Evolutionary conservation across 1,140 invertebrate species (phyloP).

Genomic region (Harlomillsia oculata): DNA sequence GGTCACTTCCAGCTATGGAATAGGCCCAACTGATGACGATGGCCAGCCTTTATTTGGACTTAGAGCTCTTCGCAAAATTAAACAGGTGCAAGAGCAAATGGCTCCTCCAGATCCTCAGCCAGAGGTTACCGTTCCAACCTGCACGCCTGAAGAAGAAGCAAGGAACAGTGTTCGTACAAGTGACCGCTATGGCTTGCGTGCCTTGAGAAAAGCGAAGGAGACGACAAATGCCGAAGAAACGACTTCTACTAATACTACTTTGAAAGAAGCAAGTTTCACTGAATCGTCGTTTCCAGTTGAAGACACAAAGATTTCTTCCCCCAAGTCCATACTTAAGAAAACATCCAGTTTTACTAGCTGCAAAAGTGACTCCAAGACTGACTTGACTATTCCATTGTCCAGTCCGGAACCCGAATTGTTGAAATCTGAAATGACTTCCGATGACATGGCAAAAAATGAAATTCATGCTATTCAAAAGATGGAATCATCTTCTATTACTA

Average conservation of each 20-base stretch:
- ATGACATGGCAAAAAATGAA: no score
- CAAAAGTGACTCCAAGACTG: conserved; percentile 17
- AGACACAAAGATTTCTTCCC: conserved; percentile 12
- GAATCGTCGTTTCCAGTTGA: no score
- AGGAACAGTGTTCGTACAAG: conserved; percentile 13
- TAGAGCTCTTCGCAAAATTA: conserved; percentile 52
- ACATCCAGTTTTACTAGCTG: conserved; percentile 27
- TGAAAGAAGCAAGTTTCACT: no score
- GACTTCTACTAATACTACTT: no score
- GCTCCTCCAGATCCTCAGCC: not conserved
- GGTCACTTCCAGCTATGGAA: conserved; percentile 68
- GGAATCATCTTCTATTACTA: not conserved
- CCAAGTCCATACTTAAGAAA: conserved; percentile 31
- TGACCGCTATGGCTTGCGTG: conserved; percentile 28
- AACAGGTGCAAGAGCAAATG: conserved; percentile 26
- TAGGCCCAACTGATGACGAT: conserved; percentile 66
- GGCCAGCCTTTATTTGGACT: conserved; percentile 65
- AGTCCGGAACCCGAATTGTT: not conserved
- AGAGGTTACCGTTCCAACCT: not conserved
- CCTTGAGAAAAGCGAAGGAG: conserved; percentile 26
- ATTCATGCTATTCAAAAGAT: not conserved
- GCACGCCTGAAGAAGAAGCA: not conserved
- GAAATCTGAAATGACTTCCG: not conserved
- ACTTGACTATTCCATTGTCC: not conserved
- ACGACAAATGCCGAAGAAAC: no score